Evolutionary conservation across 2,888 invertebrate species (phyloP).

Genomic region (Latrodectus hesperus): DNA sequence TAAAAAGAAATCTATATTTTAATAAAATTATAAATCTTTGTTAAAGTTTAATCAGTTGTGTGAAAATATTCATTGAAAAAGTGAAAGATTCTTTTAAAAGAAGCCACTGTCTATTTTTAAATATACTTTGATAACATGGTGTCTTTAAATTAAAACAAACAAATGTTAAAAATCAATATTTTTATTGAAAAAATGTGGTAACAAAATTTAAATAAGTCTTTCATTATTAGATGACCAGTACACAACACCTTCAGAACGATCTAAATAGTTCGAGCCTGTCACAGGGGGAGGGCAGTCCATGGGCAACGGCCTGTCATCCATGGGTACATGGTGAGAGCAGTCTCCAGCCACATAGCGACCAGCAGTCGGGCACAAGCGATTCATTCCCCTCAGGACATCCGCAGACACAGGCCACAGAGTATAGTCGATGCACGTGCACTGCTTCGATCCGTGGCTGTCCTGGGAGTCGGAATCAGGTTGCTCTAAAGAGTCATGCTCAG

Average conservation of each 20-base stretch:
- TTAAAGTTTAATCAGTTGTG: too few species aligned
- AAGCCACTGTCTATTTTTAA: too few species aligned
- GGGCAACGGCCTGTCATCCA: slow-evolving; percentile 29
- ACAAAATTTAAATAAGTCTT: slow-evolving; percentile 51
- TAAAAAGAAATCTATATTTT: too few species aligned
- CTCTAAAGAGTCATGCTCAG: slow-evolving; percentile 60
- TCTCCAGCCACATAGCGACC: slow-evolving; percentile 39
- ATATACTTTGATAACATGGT: too few species aligned
- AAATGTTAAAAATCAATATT: too few species aligned
- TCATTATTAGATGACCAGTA: slow-evolving; percentile 66
- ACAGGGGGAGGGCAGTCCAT: slow-evolving; percentile 58
- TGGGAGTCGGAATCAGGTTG: slow-evolving; percentile 31
- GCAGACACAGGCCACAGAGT: slow-evolving; percentile 22
- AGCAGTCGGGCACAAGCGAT: slow-evolving; percentile 21
- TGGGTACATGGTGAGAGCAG: slow-evolving; percentile 22
- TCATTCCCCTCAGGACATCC: slow-evolving; percentile 16
- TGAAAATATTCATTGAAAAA: too few species aligned
- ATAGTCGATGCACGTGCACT: slow-evolving; percentile 61
- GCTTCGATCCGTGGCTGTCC: slow-evolving; percentile 10
- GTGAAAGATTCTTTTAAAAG: too few species aligned
- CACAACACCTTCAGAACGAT: slow-evolving; percentile 57
- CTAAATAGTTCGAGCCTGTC: slow-evolving; percentile 60
- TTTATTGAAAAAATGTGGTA: neutral
- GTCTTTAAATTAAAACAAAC: too few species aligned
- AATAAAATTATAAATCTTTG: too few species aligned